Evolutionary conservation across 2,113 vertebrate genomes (phyloP).

Genomic region (Eurypyga helias): DNA sequence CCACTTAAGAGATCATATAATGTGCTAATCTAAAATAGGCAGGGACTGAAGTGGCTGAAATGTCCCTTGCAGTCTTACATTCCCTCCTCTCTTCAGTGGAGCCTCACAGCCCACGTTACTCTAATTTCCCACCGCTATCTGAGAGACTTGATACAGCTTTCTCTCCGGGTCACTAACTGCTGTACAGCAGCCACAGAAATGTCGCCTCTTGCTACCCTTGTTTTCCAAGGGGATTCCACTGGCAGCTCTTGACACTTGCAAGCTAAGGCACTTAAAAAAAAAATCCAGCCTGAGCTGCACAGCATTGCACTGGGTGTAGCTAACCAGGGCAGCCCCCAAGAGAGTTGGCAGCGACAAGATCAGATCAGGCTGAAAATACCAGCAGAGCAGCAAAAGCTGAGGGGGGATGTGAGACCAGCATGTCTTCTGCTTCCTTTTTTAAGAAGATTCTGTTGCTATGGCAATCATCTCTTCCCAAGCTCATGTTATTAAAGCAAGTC

Average conservation of each 20-base stretch:
- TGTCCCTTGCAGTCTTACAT: not conserved
- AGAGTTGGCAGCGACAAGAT: not conserved
- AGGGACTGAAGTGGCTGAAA: not conserved
- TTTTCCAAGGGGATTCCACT: not conserved
- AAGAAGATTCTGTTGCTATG: slow-evolving; percentile 70
- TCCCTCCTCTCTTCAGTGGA: not conserved
- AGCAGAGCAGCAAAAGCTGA: not conserved
- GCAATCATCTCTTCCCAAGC: slow-evolving; percentile 63
- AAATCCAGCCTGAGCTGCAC: not conserved
- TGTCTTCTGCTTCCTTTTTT: slow-evolving; percentile 58
- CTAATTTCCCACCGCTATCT: not conserved
- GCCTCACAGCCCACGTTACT: not conserved
- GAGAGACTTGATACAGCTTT: not conserved
- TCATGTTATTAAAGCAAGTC: slow-evolving; percentile 71
- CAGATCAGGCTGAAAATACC: not conserved
- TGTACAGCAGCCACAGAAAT: not conserved
- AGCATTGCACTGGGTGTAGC: not conserved
- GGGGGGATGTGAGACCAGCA: not conserved
- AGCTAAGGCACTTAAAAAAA: not conserved
- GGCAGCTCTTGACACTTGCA: not conserved
- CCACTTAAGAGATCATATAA: not conserved
- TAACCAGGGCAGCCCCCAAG: not conserved
- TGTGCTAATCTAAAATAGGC: not conserved
- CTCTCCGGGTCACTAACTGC: not conserved
- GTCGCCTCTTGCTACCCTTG: not conserved